phyloP scores from a whole-genome alignment of 2,113 vertebrate species.

The Eptatretus burgeri region DNA sequence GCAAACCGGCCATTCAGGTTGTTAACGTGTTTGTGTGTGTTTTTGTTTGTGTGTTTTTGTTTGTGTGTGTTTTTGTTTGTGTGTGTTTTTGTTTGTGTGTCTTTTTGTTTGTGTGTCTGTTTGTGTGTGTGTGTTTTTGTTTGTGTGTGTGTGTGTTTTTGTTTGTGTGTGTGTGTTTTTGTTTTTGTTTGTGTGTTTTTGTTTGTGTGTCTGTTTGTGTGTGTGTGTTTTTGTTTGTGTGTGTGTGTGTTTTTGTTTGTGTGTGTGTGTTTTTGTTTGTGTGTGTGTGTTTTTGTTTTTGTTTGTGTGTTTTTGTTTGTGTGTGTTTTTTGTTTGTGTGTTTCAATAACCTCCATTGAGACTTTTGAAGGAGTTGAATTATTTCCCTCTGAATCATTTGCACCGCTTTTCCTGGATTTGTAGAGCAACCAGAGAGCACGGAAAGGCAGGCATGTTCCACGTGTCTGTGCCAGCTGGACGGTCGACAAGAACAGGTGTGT shows the following conservation, averaged over 20 bases:
- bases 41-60: background rate
- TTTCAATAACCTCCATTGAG: background rate
- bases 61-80: background rate
- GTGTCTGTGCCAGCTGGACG: slow-evolving; percentile 32
- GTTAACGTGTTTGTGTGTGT: too few species aligned
- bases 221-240: background rate
- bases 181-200: background rate
- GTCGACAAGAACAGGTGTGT: slow-evolving; percentile 55
- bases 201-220: background rate
- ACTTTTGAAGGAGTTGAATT: background rate
- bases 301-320: background rate
- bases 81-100: background rate
- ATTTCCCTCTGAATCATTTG: background rate
- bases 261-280: background rate
- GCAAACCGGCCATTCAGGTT: too few species aligned
- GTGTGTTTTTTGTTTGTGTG: background rate
- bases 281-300: background rate
- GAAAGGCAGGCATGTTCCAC: slow-evolving; percentile 24
- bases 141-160: background rate
- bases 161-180: background rate
- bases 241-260: background rate
- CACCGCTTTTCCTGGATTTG: background rate
- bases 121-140: background rate
- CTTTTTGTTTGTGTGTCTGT: background rate
- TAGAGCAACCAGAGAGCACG: background rate